phyloP scores from a whole-genome alignment of 2,888 invertebrate species.

The Gnatocerus cornutus region DNA sequence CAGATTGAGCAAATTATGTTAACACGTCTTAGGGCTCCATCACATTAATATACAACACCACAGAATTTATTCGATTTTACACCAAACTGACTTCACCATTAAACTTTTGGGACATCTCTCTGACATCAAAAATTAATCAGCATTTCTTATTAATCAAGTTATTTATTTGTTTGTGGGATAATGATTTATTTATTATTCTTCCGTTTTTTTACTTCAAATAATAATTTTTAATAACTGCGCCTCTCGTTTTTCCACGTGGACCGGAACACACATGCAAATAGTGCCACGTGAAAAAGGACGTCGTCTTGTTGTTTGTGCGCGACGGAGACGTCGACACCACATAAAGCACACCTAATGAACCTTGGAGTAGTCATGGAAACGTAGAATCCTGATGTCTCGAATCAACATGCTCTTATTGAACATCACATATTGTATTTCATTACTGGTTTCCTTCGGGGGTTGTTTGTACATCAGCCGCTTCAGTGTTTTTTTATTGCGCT shows the following conservation, averaged over 20 bases:
- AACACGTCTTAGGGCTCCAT: conserved; percentile 54
- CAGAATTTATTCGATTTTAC: too few species aligned
- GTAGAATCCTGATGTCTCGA: conserved; percentile 61
- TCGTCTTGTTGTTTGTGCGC: conserved; percentile 35
- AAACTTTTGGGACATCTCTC: too few species aligned
- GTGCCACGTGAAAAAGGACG: conserved; percentile 39
- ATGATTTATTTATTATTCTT: too few species aligned
- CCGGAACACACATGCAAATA: conserved; percentile 40
- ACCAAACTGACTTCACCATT: too few species aligned
- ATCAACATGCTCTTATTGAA: conserved; percentile 63
- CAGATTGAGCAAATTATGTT: conserved; percentile 62
- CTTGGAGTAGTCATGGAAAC: conserved; percentile 60
- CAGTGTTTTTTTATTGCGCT: conserved; percentile 37
- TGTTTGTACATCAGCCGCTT: conserved; percentile 45
- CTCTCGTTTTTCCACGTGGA: neutral
- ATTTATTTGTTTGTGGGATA: too few species aligned
- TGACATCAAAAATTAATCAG: too few species aligned
- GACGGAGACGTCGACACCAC: conserved; percentile 46
- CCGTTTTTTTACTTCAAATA: too few species aligned
- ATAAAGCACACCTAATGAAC: conserved; percentile 63
- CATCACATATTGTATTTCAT: conserved; percentile 64
- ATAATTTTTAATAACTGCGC: neutral
- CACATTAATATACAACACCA: too few species aligned
- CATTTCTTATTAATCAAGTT: too few species aligned
- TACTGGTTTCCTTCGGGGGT: conserved; percentile 54